Percentiles rank a stretch among this genome's conserved stretches.
Evolutionary conservation across 2,888 invertebrate species (phyloP).

Genomic region (Volucella zonaria): DNA sequence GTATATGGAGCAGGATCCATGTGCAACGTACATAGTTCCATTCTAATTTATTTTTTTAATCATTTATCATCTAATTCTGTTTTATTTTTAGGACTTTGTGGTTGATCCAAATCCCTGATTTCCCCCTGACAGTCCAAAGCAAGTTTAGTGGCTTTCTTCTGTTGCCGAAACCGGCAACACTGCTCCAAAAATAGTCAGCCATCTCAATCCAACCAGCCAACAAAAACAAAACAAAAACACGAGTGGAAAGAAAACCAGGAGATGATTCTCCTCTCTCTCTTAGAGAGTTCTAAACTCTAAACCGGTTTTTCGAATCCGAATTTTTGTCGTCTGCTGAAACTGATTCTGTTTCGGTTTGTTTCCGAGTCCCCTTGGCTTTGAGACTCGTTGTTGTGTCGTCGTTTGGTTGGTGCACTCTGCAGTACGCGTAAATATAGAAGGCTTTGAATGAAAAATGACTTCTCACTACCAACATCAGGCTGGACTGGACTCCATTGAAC

Average conservation of each 20-base stretch:
- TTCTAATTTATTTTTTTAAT: too few species aligned
- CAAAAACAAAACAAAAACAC: background rate
- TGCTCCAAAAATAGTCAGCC: background rate
- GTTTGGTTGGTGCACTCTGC: slow-evolving; percentile 9
- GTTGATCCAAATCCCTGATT: background rate
- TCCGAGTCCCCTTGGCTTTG: slow-evolving; percentile 10
- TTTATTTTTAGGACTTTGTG: background rate
- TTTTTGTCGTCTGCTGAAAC: slow-evolving; percentile 2
- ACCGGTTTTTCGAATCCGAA: slow-evolving; percentile 26
- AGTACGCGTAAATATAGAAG: slow-evolving; percentile 47
- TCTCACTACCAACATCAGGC: slow-evolving; percentile 18
- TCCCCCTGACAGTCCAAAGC: background rate
- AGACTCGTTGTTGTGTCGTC: background rate
- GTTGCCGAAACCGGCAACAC: slow-evolving; percentile 61
- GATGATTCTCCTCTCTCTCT: background rate
- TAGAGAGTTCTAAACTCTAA: slow-evolving; percentile 23
- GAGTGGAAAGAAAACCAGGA: background rate
- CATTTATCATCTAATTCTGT: background rate
- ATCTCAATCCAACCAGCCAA: slow-evolving; percentile 32
- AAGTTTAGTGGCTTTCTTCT: background rate
- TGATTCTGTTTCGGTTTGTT: background rate
- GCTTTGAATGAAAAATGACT: slow-evolving; percentile 62
- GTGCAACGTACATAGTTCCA: too few species aligned
- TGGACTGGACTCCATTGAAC: slow-evolving; percentile 50
- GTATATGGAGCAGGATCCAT: too few species aligned